These are phyloP conservation scores for Apamea sordens DNA, from an alignment of 2,888 invertebrate genomes.

Conservation along the genomic window DNA sequence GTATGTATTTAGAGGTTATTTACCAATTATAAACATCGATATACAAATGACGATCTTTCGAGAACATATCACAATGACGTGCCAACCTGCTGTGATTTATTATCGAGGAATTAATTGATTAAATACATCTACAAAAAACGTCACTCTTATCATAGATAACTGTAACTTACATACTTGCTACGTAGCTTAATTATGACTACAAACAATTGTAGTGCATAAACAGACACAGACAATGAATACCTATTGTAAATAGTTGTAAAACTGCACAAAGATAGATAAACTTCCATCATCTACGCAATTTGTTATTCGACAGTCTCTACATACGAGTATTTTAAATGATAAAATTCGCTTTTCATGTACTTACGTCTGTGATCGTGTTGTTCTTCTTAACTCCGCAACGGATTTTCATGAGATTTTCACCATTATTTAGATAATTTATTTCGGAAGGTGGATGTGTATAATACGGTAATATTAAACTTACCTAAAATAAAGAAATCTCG, in stretches of 20 bases:
- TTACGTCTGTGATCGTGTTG: not conserved
- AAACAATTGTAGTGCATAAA: conserved; percentile 20
- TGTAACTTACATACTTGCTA: conserved; percentile 21
- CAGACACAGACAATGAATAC: conserved; percentile 31
- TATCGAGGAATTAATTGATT: conserved; percentile 37
- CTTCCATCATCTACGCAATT: not conserved
- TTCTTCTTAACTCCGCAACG: not conserved
- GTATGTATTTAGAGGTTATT: conserved; percentile 23
- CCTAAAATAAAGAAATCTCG: not conserved
- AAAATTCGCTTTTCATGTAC: not conserved
- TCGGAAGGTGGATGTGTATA: not conserved
- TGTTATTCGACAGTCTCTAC: not conserved
- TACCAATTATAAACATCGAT: conserved; percentile 28
- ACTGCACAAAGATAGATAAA: conserved; percentile 32
- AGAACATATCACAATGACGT: conserved; percentile 27
- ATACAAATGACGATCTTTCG: conserved; percentile 26
- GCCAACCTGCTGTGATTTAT: conserved; percentile 25
- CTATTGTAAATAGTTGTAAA: conserved; percentile 54
- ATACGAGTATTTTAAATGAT: not conserved
- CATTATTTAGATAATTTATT: not conserved
- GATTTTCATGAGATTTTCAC: not conserved
- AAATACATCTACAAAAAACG: conserved; percentile 40
- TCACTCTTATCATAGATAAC: conserved; percentile 45
- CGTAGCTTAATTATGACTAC: conserved; percentile 34
- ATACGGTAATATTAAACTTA: not conserved